Evolutionary conservation across 1,140 invertebrate species (phyloP), one percentile per base, ranked within the genome.

Genomic region (Caenorhabditis inopinata): DNA sequence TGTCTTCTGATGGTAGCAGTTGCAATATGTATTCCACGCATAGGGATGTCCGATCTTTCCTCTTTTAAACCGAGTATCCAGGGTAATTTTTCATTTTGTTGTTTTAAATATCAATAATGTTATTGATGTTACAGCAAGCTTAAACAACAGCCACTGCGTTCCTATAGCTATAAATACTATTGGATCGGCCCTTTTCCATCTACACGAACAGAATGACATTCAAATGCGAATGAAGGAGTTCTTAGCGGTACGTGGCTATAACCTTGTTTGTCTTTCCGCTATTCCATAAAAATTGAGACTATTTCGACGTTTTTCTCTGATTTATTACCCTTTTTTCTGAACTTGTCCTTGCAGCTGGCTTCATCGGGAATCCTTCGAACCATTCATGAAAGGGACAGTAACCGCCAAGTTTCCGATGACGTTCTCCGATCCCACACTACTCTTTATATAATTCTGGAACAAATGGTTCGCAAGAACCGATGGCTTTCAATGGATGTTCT

Each of bases 171-270:
- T 99, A 47, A 99, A 98, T 88, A 94, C 95, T 85, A 94, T 99
- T 78, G 97, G 98, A 87, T 95, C 89, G 42, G 96, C 96, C 1
- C 89, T 99, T 23, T 99, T 99, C 87, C 96, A 95, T 0, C 94
- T 98, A 77, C 95, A 95, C 89, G 94, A 94, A 2, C 93, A 94
- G 86, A 94, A 93, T 25, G 97, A 99, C 89, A 96, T 97, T 84
- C 95, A 97, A 87, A 95, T 97, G 87, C 92, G 97, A 80, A 94
- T 99, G 92, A 97, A 98, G 87, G 97, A 99, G 89, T 99, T 99
- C 89, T 90, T 99, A 68, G 97, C 97, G 2, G 92, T 93, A 62
- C 78, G 16, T 75, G 7, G 29, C 18, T 58, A 48, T 42, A 45
- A 38, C 32, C 12, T 68, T 42, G 42, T 49, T 21, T 75, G 49